Conservation (phyloP, 2,888 invertebrate species). For the Eucera pruinosa region DNA sequence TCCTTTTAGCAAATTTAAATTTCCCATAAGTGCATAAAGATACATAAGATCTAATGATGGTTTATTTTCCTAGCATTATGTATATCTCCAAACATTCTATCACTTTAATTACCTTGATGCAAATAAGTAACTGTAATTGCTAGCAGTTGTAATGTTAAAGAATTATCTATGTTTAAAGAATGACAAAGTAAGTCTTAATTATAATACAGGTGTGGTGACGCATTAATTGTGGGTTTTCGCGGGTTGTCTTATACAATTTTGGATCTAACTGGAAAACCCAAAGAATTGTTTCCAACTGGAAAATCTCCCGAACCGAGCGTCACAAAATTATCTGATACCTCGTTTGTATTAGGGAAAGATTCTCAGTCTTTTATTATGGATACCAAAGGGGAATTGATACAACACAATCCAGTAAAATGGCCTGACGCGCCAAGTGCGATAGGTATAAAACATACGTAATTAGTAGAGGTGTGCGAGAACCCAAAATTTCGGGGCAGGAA, state of each 20-base stretch:
- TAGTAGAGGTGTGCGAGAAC: too few species aligned
- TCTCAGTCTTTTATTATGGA: constrained; percentile 94
- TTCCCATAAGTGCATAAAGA: too few species aligned
- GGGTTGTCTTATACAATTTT: constrained; percentile 81
- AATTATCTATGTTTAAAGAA: neutral
- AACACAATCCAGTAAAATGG: constrained; percentile 92
- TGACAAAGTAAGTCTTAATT: constrained; percentile 1
- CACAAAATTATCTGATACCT: constrained; percentile 90
- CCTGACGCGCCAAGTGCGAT: constrained; percentile 90
- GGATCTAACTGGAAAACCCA: constrained; percentile 87
- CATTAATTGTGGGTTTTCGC: constrained; percentile 81
- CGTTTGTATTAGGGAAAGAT: constrained; percentile 94
- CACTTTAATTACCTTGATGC: too few species aligned
- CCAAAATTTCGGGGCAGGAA: too few species aligned
- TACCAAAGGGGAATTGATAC: constrained; percentile 88
- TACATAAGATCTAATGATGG: too few species aligned
- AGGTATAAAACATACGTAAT: constrained; percentile 84
- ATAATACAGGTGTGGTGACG: constrained; percentile 79
- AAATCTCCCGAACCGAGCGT: constrained; percentile 93
- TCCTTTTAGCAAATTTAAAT: too few species aligned
- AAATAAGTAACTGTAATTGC: too few species aligned
- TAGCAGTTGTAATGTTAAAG: too few species aligned
- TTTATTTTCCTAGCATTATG: too few species aligned
- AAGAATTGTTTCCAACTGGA: constrained; percentile 94
- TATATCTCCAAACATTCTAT: too few species aligned